Percentiles rank a stretch among this genome's conserved stretches.
These are phyloP conservation scores for Pholis gunnellus DNA, from an alignment of 2,113 vertebrate genomes.

Conservation along the genomic window DNA sequence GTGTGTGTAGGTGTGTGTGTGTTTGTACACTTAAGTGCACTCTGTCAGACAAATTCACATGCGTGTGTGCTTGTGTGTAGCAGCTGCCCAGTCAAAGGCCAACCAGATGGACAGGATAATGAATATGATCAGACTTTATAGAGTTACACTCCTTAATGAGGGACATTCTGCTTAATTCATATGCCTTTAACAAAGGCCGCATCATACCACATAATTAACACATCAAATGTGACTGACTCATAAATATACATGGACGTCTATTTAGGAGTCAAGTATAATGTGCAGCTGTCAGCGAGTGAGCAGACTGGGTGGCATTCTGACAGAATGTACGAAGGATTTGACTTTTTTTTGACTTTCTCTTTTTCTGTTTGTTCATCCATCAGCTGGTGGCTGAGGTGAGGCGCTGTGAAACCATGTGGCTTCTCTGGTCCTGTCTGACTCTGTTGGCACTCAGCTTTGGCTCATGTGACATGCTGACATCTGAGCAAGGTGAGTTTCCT, in stretches of 20 bases:
- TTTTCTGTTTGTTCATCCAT: conserved; percentile 51
- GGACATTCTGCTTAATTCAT: conserved; percentile 76
- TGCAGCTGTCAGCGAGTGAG: conserved; percentile 58
- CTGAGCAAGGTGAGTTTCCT: conserved; percentile 75
- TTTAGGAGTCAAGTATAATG: conserved; percentile 63
- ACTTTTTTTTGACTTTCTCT: conserved; percentile 57
- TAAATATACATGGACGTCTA: conserved; percentile 76
- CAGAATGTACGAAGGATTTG: conserved; percentile 32
- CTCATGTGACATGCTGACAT: conserved; percentile 66
- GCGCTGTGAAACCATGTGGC: conserved; percentile 78
- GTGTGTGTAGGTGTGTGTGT: conserved; percentile 24
- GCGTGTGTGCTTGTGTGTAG: conserved; percentile 21
- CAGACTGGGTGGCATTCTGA: conserved; percentile 25
- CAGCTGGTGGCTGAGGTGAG: conserved; percentile 68
- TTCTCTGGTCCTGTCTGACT: conserved; percentile 75
- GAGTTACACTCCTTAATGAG: conserved; percentile 76
- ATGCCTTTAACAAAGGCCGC: conserved; percentile 72
- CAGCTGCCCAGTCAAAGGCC: conserved; percentile 65
- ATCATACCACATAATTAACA: conserved; percentile 74
- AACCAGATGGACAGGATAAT: conserved; percentile 82
- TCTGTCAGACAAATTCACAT: background rate
- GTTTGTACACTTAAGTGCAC: conserved; percentile 9
- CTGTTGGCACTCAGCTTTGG: conserved; percentile 75
- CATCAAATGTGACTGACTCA: conserved; percentile 70
- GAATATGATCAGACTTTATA: conserved; percentile 75